Evolutionary conservation across 30 jellyfish, hydroid and myxozoan species (phyloP).

Genomic region (Hydra vulgaris): DNA sequence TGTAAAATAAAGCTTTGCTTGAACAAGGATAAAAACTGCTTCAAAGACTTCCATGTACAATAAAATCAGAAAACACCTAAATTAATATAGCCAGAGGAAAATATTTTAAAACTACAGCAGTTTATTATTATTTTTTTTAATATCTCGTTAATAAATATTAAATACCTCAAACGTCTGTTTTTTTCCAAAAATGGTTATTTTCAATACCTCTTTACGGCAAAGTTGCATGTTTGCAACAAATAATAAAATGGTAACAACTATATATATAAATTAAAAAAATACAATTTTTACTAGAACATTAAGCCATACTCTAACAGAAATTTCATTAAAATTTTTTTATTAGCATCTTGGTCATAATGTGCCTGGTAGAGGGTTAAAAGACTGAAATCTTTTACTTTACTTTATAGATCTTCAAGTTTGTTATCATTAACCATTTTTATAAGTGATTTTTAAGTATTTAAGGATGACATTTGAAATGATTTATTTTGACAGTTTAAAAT

Average conservation of each 20-base stretch:
- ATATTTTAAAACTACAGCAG: background rate
- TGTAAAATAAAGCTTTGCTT: conserved; percentile 38
- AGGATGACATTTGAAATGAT: no score
- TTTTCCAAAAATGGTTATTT: background rate
- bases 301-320: background rate
- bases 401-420: no score
- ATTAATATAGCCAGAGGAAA: background rate
- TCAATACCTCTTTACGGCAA: background rate
- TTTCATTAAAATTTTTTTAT: background rate
- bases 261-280: no score
- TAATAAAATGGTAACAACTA: background rate
- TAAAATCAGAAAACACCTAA: background rate
- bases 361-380: background rate
- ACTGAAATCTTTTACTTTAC: no score
- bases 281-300: background rate
- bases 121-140: no score
- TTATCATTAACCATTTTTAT: no score
- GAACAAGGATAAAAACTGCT: conserved; percentile 43
- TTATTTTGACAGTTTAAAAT: no score
- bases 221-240: conserved; percentile 9
- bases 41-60: conserved; percentile 29
- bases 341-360: background rate
- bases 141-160: background rate
- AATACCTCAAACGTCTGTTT: background rate
- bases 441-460: no score